These are phyloP conservation scores for Ametastegia equiseti DNA, from an alignment of 2,888 invertebrate genomes.

Conservation along the genomic window DNA sequence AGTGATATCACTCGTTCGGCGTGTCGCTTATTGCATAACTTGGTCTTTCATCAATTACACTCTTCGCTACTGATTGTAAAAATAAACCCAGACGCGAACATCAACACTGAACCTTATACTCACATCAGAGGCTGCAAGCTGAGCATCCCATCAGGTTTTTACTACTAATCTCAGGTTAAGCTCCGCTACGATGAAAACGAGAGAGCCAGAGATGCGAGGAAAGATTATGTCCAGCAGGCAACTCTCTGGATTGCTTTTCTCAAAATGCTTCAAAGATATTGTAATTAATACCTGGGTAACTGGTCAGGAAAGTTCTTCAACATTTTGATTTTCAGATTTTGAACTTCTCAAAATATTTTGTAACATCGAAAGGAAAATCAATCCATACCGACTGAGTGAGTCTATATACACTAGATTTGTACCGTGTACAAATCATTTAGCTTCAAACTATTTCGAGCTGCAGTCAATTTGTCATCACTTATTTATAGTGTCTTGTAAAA, in stretches of 20 bases:
- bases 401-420: neutral
- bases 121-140: neutral
- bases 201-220: neutral
- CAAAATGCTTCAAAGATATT: neutral
- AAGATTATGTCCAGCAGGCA: neutral
- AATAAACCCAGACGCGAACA: neutral
- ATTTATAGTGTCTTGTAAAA: slow-evolving; percentile 16
- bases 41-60: neutral
- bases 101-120: neutral
- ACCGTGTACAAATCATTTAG: neutral
- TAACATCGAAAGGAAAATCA: neutral
- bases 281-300: neutral
- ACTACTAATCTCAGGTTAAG: slow-evolving; percentile 17
- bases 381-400: neutral
- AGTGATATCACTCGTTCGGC: slow-evolving; percentile 14
- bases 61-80: slow-evolving; percentile 5
- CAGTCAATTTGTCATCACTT: neutral
- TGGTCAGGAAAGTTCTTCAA: neutral
- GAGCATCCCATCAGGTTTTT: neutral
- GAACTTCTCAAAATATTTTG: neutral
- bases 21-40: neutral
- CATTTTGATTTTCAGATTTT: too few species aligned
- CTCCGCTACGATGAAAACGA: neutral
- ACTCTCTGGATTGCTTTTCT: neutral
- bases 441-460: neutral